phyloP scores from a whole-genome alignment of 2,888 invertebrate species.

The Choreutis nemorana region DNA sequence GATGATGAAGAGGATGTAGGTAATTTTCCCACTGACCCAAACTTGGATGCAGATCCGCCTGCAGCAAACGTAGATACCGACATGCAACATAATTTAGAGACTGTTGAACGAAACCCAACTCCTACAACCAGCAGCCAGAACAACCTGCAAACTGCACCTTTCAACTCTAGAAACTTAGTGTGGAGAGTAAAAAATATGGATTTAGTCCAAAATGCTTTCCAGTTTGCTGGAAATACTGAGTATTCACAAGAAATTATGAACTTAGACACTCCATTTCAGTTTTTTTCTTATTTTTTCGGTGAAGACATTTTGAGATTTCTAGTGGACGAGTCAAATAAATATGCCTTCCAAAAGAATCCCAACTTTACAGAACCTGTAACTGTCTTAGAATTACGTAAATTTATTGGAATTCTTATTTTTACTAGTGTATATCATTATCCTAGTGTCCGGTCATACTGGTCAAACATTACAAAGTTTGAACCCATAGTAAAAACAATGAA shows the following conservation, averaged over 20 bases:
- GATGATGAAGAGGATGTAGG: conserved; percentile 20
- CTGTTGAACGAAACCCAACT: conserved; percentile 19
- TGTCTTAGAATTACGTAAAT: conserved; percentile 19
- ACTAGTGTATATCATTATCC: conserved; percentile 12
- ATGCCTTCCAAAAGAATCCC: conserved; percentile 18
- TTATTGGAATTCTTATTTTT: conserved; percentile 19
- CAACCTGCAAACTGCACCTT: conserved; percentile 20
- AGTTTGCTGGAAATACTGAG: conserved; percentile 18
- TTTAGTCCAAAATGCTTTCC: conserved; percentile 18
- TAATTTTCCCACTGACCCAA: conserved; percentile 17
- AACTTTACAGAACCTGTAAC: conserved; percentile 19
- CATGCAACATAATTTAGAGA: conserved; percentile 20
- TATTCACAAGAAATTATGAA: conserved; percentile 20
- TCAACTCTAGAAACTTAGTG: conserved; percentile 19
- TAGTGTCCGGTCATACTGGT: conserved; percentile 14
- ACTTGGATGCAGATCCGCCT: conserved; percentile 16
- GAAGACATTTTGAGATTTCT: conserved; percentile 17
- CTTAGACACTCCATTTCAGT: conserved; percentile 20
- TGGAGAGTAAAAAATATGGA: conserved; percentile 24
- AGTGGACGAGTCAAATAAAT: conserved; percentile 17
- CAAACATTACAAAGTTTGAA: conserved; percentile 15
- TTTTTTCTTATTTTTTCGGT: conserved; percentile 21
- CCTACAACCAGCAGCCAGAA: conserved; percentile 18
- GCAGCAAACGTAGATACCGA: conserved; percentile 15
- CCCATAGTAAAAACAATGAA: conserved; percentile 13